phyloP scores from a whole-genome alignment of 2,113 vertebrate species.

The Solea senegalensis region DNA sequence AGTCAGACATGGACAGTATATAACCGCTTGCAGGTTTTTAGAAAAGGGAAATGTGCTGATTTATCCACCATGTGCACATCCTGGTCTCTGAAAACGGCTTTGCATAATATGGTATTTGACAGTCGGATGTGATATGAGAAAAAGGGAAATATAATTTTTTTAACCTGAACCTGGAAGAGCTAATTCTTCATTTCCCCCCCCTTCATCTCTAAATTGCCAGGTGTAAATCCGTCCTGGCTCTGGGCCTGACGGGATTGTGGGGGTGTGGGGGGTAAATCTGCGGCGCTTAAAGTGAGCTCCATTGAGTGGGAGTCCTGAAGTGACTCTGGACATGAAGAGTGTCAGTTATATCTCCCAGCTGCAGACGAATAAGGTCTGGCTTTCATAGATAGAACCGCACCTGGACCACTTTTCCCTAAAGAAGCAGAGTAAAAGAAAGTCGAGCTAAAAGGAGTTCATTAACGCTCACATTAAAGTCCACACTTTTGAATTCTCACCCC shows the following conservation, averaged over 20 bases:
- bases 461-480: conserved; percentile 52
- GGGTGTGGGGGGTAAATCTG: conserved; percentile 26
- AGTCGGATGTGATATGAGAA: conserved; percentile 66
- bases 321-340: conserved; percentile 64
- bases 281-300: conserved; percentile 57
- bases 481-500: conserved; percentile 58
- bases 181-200: conserved; percentile 62
- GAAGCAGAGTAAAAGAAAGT: conserved; percentile 38
- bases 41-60: conserved; percentile 47
- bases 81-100: conserved; percentile 58
- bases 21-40: conserved; percentile 48
- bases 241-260: conserved; percentile 54
- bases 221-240: conserved; percentile 74
- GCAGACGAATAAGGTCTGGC: conserved; percentile 63
- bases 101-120: conserved; percentile 75
- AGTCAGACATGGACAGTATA: conserved; percentile 53
- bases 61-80: conserved; percentile 71
- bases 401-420: conserved; percentile 45
- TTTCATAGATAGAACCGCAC: conserved; percentile 59
- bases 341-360: conserved; percentile 70
- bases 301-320: conserved; percentile 63
- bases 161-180: conserved; percentile 67
- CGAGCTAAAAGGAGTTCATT: conserved; percentile 48
- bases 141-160: conserved; percentile 60
- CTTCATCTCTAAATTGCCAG: conserved; percentile 70